Conservation (phyloP, 2,888 invertebrate species). For the Eucera pruinosa region DNA sequence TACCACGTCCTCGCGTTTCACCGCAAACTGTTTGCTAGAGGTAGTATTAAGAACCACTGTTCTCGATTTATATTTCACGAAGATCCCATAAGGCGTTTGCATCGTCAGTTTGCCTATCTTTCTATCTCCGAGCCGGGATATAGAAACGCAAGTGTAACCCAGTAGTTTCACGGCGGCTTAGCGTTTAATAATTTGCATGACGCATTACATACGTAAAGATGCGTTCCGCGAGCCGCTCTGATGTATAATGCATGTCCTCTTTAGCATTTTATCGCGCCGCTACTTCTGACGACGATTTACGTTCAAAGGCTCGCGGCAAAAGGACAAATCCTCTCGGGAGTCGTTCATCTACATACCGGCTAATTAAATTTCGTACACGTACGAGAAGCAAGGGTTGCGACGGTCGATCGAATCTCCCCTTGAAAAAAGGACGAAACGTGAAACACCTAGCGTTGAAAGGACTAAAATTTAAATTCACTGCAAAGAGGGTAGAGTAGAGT, state of each 20-base stretch:
- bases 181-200: conserved; percentile 52
- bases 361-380: conserved; percentile 48
- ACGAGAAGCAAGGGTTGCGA: neutral
- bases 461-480: no score
- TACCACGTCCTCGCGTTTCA: no score
- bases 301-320: conserved; percentile 36
- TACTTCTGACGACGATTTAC: conserved; percentile 38
- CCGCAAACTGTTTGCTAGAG: no score
- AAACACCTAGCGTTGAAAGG: neutral
- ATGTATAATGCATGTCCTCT: conserved; percentile 62
- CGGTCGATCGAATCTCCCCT: neutral
- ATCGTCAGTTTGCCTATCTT: no score
- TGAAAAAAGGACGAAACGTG: neutral
- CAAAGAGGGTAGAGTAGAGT: no score
- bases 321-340: conserved; percentile 22
- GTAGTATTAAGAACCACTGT: no score
- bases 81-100: no score
- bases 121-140: no score
- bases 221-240: conserved; percentile 27
- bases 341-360: conserved; percentile 38
- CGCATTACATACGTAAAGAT: conserved; percentile 53
- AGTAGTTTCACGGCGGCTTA: conserved; percentile 36
- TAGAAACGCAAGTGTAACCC: no score
- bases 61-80: no score
- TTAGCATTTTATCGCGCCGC: conserved; percentile 57